A percentile compares a stretch with the other conserved stretches of the same genome.
These are phyloP conservation scores for Mythimna albipuncta DNA, from an alignment of 2,888 invertebrate species.

Conservation along the genomic window DNA sequence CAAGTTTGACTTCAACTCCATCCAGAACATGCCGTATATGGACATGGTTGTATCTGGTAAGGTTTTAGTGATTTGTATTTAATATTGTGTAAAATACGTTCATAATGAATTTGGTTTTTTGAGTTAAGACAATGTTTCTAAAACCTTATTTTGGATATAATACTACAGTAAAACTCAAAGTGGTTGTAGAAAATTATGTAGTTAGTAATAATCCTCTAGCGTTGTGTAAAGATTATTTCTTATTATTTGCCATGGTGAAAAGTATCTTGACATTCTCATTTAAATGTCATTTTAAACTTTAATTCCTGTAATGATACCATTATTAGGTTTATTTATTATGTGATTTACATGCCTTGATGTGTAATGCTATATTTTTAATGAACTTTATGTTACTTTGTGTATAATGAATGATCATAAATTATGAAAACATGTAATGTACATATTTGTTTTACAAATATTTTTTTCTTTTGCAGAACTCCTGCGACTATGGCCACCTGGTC, in stretches of 20 bases:
- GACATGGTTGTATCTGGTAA: constrained; percentile 91
- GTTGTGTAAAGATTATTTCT: neutral
- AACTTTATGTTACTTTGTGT: too few species aligned
- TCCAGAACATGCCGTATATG: constrained; percentile 90
- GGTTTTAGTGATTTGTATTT: neutral
- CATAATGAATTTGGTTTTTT: neutral
- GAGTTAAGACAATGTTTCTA: neutral
- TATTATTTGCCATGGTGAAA: too few species aligned
- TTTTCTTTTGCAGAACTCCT: constrained; percentile 25
- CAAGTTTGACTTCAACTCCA: constrained; percentile 86
- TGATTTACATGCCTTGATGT: too few species aligned
- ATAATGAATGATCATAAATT: too few species aligned
- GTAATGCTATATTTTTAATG: too few species aligned
- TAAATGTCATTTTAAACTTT: too few species aligned
- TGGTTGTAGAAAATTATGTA: neutral
- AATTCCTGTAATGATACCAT: too few species aligned
- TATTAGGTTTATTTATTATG: too few species aligned
- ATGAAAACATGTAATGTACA: too few species aligned
- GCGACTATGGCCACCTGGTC: constrained; percentile 82
- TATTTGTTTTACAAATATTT: too few species aligned
- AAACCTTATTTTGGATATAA: neutral
- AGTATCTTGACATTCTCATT: too few species aligned
- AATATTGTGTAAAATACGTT: neutral
- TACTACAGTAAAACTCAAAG: neutral
- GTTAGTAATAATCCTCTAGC: too few species aligned